Evolutionary conservation across 2,888 invertebrate species (phyloP), one percentile per base, ranked within the genome.

Genomic region (Drosophila aldrichi): DNA sequence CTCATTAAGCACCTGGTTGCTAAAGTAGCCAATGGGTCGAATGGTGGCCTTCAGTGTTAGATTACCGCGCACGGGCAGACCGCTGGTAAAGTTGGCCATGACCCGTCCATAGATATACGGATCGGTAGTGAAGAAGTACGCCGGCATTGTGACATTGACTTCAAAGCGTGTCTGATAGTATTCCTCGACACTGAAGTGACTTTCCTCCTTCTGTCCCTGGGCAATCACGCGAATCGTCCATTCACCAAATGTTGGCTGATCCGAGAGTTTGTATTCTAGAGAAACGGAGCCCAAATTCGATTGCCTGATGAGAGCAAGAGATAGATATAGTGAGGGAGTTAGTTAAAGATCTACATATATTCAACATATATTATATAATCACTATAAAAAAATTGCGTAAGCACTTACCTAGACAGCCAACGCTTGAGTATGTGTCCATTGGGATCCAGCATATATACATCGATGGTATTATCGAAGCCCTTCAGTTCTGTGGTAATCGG

Each of bases 141-240:
- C 96, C 0, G 98, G 97, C 96, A 98, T 98, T 0, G 98, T 98
- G 0, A 99, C 98, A 93, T 98, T 98, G 46, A 96, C 96, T 94
- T 98, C 98, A 91, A 97, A 98, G 82, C 98, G 94, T 0, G 98
- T 98, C 93, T 98, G 98, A 93, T 98, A 98, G 93, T 98, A 98
- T 94, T 98, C 98, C 92, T 98, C 98, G 0, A 99, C 98, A 9
- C 95, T 93, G 93, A 98, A 98, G 60, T 95, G 95, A 43, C 96
- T 95, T 91, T 97, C 97, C 93, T 98, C 98, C 2, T 96, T 93
- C 92, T 98, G 98, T 0, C 97, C 97, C 91, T 97, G 96, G 0
- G 98, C 98, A 78, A 97, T 95, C 1, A 98, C 96, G 74, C 96
- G 95, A 78, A 99, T 96, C 49, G 95, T 96, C 98, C 98, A 99